Percentiles rank a stretch among this genome's conserved stretches.
Evolutionary conservation across 2,888 invertebrate species (phyloP).

Genomic region (Parochlus steinenii): DNA sequence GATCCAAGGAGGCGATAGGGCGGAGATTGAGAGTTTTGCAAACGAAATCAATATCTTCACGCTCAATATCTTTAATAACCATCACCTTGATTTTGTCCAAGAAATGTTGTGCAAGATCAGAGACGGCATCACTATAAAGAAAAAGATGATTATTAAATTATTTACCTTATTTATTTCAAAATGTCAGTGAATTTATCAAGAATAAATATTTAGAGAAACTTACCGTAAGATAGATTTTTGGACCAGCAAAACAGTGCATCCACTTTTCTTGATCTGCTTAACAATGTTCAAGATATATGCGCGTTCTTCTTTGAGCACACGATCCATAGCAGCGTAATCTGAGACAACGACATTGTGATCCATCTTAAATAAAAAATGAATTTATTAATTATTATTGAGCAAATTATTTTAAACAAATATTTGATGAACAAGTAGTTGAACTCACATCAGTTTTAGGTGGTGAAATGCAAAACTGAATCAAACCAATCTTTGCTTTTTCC

Average conservation of each 20-base stretch:
- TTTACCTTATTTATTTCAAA: background rate
- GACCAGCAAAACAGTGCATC: conserved; percentile 93
- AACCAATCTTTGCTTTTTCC: conserved; percentile 95
- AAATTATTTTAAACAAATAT: conserved; percentile 5
- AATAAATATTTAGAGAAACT: conserved; percentile 13
- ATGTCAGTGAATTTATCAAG: background rate
- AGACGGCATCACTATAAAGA: conserved; percentile 76
- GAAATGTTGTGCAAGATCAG: conserved; percentile 93
- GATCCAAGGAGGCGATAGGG: conserved; percentile 97
- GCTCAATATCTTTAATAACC: conserved; percentile 94
- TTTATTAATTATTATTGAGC: too few species aligned
- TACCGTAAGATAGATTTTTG: conserved; percentile 62
- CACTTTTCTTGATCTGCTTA: conserved; percentile 96
- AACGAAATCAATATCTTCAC: conserved; percentile 95
- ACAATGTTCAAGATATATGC: conserved; percentile 95
- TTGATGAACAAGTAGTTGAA: conserved; percentile 15
- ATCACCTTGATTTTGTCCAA: conserved; percentile 97
- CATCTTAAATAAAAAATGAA: conserved; percentile 42
- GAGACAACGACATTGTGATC: conserved; percentile 91
- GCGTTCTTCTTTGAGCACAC: conserved; percentile 92
- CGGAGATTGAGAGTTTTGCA: conserved; percentile 88
- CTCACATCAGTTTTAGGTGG: conserved; percentile 96
- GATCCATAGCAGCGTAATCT: conserved; percentile 99
- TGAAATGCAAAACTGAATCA: conserved; percentile 99
- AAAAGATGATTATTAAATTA: background rate